Base-by-base conservation (phyloP, 2,113 vertebrate species). In the Pseudonaja textilis region DNA sequence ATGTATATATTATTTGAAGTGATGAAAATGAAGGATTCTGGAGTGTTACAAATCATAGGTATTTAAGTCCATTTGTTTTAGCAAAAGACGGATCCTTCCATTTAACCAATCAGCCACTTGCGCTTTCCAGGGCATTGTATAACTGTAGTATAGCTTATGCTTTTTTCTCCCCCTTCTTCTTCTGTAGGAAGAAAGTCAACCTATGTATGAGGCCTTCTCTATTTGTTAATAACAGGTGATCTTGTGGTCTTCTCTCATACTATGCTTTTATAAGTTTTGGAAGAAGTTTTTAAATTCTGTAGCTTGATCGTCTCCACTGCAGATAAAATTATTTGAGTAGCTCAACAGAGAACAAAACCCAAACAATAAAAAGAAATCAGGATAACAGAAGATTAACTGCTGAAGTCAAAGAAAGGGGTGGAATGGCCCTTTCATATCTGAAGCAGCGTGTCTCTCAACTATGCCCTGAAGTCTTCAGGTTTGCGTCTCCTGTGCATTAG, bases 401-500 rank as follows among this genome's bases (percentile, higher is more conserved):
- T 96, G 93, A 94, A 96, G 96, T 97, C 97, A 96, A 96, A 93
- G 81, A 96, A 95, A 96, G 88, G 95, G 93, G 95, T 92, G 95
- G 96, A 97, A 93, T 4, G 1, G 96, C 95, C 92, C 57, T 34
- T 85, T 91, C 96, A 93, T 87, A 94, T 86, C 91, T 94, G 96
- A 94, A 87, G 23, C 95, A 94, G 96, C 96, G 92, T 96, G 95
- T 95, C 97, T 97, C 97, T 97, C 97, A 96, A 52, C 20, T 42
- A 61, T 81, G 97, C 97, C 97, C 97, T 97, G 98, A 98, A 97
- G 97, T 97, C 89, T 61, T 59, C 88, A 18, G 45, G 93, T 97
- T 94, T 96, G 96, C 95, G 97, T 95, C 96, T 97, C 96, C 97
- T 93, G 93, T 0, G 2, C 87, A 95, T 95, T 96, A 96, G 96